A percentile compares a stretch with the other conserved stretches of the same genome.
Evolutionary conservation across 1,140 invertebrate species (phyloP).

Genomic region (Probaryconus sp.): DNA sequence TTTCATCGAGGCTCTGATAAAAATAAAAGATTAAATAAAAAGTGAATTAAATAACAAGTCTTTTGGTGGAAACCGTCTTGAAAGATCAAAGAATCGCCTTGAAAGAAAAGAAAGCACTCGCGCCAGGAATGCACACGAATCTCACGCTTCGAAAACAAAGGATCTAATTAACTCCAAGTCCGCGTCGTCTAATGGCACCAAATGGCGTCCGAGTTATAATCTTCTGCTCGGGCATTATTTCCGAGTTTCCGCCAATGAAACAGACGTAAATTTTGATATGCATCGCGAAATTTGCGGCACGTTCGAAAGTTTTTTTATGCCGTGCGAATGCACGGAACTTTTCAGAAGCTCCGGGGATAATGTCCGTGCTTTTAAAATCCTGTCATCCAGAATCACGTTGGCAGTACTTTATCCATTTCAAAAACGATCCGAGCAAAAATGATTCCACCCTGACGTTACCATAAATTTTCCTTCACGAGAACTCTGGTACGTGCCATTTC

Average conservation of each 20-base stretch:
- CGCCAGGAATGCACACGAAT: too few relatives aligned
- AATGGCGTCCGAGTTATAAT: conserved; percentile 9
- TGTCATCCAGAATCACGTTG: conserved; percentile 51
- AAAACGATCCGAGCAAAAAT: conserved; percentile 43
- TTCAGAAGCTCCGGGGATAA: conserved; percentile 45
- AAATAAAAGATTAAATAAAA: too few relatives aligned
- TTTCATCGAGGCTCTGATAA: too few relatives aligned
- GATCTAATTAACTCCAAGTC: neutral
- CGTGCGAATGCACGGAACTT: conserved; percentile 29
- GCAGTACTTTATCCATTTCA: conserved; percentile 54
- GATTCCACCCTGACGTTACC: conserved; percentile 10
- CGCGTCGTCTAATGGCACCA: neutral
- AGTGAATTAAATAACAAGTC: too few relatives aligned
- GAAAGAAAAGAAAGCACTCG: too few relatives aligned
- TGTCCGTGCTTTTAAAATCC: conserved; percentile 46
- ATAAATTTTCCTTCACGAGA: conserved; percentile 40
- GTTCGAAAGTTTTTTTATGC: conserved; percentile 16
- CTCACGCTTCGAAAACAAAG: conserved; percentile 1
- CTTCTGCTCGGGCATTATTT: conserved; percentile 3
- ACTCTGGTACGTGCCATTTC: conserved; percentile 22
- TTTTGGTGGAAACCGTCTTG: too few relatives aligned
- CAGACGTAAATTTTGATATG: conserved; percentile 15
- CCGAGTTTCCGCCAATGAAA: conserved; percentile 12
- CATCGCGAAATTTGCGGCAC: conserved; percentile 5
- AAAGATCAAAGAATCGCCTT: too few relatives aligned